Conservation (phyloP, 2,888 invertebrate genomes). For the Pelosia muscerda region DNA sequence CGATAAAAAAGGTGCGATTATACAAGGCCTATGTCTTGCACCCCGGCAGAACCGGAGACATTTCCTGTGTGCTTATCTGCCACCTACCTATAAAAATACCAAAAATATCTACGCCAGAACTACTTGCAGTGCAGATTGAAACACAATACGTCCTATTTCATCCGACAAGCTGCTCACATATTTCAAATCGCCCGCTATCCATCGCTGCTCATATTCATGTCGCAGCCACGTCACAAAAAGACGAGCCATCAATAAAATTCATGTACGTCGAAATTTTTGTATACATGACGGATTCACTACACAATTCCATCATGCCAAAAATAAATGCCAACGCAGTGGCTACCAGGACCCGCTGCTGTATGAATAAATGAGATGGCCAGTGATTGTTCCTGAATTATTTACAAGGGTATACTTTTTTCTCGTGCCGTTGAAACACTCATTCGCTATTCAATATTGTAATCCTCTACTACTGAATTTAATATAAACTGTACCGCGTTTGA, state of each 20-base stretch:
- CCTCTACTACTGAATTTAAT: conserved; percentile 68
- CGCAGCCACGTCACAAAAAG: conserved; percentile 19
- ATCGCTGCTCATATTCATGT: conserved; percentile 23
- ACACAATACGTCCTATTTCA: conserved; percentile 17
- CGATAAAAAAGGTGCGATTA: too few species aligned
- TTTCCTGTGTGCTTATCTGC: too few species aligned
- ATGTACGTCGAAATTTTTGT: conserved; percentile 21
- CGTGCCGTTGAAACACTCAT: conserved; percentile 54
- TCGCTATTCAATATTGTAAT: conserved; percentile 74
- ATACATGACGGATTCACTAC: conserved; percentile 41
- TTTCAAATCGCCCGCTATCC: conserved; percentile 15
- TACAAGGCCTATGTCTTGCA: too few species aligned
- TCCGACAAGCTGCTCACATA: conserved; percentile 1
- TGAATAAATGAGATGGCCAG: conserved; percentile 82
- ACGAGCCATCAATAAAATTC: conserved; percentile 33
- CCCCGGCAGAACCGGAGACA: too few species aligned
- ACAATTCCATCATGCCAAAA: conserved; percentile 49
- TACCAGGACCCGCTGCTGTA: conserved; percentile 57
- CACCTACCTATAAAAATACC: too few species aligned
- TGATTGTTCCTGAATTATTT: conserved; percentile 83
- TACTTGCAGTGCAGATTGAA: conserved; percentile 12
- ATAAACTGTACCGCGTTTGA: conserved; percentile 59
- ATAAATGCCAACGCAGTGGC: conserved; percentile 48
- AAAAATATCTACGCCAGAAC: background rate
- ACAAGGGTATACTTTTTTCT: conserved; percentile 59